A percentile compares a stretch with the other conserved stretches of the same genome.
Evolutionary conservation across 2,113 vertebrate genomes (phyloP).

Genomic region (Syngnathoides biaculeatus): DNA sequence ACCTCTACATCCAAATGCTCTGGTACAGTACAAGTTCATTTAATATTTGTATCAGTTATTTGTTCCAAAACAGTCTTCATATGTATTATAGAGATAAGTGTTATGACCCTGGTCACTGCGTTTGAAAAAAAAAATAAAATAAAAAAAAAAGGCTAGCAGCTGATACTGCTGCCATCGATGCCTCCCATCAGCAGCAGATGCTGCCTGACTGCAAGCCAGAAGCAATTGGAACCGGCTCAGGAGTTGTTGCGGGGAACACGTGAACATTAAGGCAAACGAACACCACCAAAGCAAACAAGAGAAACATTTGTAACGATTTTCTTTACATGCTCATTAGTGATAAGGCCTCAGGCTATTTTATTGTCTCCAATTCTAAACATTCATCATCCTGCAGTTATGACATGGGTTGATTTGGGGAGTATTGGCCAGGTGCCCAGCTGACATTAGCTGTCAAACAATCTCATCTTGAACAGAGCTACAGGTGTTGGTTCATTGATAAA

Average conservation of each 20-base stretch:
- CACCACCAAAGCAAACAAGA: neutral
- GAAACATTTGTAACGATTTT: conserved; percentile 15
- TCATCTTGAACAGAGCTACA: conserved; percentile 39
- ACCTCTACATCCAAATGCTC: conserved; percentile 55
- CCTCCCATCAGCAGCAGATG: neutral
- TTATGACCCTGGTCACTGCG: neutral
- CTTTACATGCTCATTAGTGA: conserved; percentile 13
- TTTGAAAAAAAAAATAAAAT: neutral
- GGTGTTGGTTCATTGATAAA: conserved; percentile 26
- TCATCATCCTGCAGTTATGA: conserved; percentile 18
- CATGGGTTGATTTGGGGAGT: neutral
- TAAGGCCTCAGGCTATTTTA: conserved; percentile 60
- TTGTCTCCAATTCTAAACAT: conserved; percentile 38
- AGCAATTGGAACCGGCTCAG: neutral
- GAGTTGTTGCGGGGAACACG: neutral
- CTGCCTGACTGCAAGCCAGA: neutral
- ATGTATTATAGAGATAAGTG: conserved; percentile 2
- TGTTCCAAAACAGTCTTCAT: conserved; percentile 9
- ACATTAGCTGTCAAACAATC: conserved; percentile 10
- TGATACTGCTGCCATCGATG: neutral
- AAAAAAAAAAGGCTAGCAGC: conserved; percentile 5
- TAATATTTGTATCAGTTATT: conserved; percentile 11
- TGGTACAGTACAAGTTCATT: conserved; percentile 50
- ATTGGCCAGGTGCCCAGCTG: conserved; percentile 17
- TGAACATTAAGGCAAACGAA: conserved; percentile 57